phyloP scores from a whole-genome alignment of 2,113 vertebrate species.

The Strix aluco region DNA sequence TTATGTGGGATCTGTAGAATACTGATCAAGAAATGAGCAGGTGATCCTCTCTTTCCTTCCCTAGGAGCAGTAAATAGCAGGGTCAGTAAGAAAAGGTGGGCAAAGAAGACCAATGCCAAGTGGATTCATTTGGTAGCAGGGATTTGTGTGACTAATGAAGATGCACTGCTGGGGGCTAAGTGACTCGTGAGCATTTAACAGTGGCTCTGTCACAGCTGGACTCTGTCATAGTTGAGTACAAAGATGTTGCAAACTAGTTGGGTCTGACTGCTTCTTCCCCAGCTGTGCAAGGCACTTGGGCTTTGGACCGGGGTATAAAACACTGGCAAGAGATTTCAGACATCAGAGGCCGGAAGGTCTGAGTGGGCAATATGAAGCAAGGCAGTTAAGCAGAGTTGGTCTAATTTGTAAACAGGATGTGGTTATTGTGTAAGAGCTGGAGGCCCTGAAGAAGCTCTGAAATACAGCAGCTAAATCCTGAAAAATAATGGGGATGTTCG shows the following conservation, averaged over 20 bases:
- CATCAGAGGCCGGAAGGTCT: not conserved
- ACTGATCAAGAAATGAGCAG: not conserved
- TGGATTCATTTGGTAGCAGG: not conserved
- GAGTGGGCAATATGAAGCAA: not conserved
- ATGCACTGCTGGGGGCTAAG: not conserved
- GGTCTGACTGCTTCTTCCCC: not conserved
- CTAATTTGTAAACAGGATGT: slow-evolving; percentile 28
- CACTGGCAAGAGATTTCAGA: not conserved
- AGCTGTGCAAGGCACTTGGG: not conserved
- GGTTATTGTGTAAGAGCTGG: slow-evolving; percentile 23
- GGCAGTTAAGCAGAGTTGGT: not conserved
- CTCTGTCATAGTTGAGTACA: not conserved
- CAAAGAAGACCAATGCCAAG: not conserved
- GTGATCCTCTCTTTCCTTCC: not conserved
- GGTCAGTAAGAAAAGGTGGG: not conserved
- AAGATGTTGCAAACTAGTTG: not conserved
- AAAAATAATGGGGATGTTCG: not conserved
- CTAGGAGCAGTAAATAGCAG: not conserved
- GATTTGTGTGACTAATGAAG: not conserved
- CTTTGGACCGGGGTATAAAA: not conserved
- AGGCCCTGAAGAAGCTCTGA: not conserved
- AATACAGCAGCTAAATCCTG: not conserved
- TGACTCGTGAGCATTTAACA: not conserved
- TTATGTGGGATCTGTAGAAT: not conserved
- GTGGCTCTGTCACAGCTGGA: not conserved